Conservation (phyloP, 2,888 invertebrate species). For the Palloptera scutellata region DNA sequence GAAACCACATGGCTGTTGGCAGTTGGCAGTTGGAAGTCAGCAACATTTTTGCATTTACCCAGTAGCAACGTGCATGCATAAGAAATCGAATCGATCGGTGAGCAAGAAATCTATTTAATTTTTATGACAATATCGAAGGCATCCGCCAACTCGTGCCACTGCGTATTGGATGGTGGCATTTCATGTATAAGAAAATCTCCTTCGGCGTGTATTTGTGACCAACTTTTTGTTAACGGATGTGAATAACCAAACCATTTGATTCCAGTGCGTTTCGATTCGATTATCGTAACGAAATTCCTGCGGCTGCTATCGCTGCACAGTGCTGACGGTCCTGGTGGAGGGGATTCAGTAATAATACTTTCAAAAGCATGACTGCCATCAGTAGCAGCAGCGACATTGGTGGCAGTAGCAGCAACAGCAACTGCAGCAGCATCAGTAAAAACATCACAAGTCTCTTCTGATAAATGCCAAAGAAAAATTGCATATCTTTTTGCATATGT, state of each 20-base stretch:
- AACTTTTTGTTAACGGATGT: conserved; percentile 53
- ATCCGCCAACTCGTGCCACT: conserved; percentile 29
- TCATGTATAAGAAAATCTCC: conserved; percentile 49
- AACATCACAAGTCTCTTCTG: conserved; percentile 9
- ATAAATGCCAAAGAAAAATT: conserved; percentile 58
- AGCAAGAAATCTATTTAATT: conserved; percentile 41
- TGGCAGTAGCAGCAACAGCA: not conserved
- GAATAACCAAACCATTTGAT: conserved; percentile 57
- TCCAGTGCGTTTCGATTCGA: conserved; percentile 53
- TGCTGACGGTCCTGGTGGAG: too few relatives aligned
- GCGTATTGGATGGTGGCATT: conserved; percentile 31
- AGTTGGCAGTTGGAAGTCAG: too few relatives aligned
- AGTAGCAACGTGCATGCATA: too few relatives aligned
- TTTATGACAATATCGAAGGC: conserved; percentile 54
- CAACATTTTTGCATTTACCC: too few relatives aligned
- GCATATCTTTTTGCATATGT: conserved; percentile 42
- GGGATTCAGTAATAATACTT: not conserved
- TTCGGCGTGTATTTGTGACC: conserved; percentile 50
- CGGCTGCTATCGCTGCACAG: too few relatives aligned
- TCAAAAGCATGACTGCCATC: not conserved
- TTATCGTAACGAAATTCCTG: conserved; percentile 54
- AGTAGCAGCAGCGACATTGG: conserved; percentile 14
- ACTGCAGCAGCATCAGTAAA: not conserved
- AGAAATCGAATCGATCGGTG: too few relatives aligned
- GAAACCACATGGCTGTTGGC: too few relatives aligned